These are phyloP conservation scores for Silurus asotus DNA, from an alignment of 2,113 vertebrate genomes.

Conservation along the genomic window DNA sequence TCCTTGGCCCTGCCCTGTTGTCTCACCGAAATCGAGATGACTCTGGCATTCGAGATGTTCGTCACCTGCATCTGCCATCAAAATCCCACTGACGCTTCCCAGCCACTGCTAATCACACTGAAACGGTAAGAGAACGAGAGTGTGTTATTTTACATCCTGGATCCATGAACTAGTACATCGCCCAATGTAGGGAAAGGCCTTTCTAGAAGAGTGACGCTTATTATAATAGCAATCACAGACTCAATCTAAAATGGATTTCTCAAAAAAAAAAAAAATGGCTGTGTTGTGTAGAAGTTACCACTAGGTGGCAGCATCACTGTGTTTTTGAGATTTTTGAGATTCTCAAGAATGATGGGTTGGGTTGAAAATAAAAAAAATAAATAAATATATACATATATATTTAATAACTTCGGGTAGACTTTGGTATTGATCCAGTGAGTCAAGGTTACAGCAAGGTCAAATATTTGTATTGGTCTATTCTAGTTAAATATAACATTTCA, in stretches of 20 bases:
- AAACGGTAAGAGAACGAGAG: slow-evolving; percentile 80
- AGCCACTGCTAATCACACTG: slow-evolving; percentile 79
- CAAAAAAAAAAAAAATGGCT: not conserved
- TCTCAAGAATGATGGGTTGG: not conserved
- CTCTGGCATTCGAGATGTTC: slow-evolving; percentile 86
- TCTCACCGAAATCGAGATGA: slow-evolving; percentile 88
- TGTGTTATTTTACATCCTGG: not conserved
- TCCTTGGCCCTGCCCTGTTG: slow-evolving; percentile 76
- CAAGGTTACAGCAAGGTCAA: not conserved
- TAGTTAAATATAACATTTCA: not conserved
- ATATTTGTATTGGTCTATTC: not conserved
- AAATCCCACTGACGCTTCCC: slow-evolving; percentile 56
- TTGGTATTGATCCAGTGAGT: not conserved
- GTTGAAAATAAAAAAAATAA: no score
- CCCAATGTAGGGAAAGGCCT: no score
- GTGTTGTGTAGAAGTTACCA: not conserved
- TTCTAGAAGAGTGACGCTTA: no score
- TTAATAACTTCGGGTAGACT: not conserved
- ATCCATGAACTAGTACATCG: no score
- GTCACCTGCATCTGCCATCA: slow-evolving; percentile 76
- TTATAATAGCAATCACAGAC: no score
- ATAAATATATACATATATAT: no score
- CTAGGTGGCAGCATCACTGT: not conserved
- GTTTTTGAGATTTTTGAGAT: not conserved
- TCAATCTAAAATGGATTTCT: not conserved